phyloP scores from a whole-genome alignment of 2,797 vertebrate species.

The Crenuchus spilurus region DNA sequence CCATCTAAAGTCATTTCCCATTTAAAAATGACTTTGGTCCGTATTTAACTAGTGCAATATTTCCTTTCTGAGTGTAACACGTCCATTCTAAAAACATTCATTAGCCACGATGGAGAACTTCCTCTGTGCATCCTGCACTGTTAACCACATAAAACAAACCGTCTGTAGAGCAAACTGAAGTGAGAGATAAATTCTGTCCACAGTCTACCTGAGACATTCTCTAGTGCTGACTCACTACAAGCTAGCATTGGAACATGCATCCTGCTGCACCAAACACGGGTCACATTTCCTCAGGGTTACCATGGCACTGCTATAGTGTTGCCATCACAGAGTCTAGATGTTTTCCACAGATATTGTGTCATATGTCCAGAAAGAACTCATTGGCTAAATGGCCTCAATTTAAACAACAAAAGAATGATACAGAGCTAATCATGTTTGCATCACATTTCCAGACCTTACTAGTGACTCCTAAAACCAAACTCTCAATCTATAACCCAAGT shows the following conservation, averaged over 20 bases:
- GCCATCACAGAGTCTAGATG: background rate
- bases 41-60: background rate
- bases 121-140: background rate
- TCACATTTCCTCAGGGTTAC: slow-evolving; percentile 22
- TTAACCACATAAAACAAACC: slow-evolving; percentile 14
- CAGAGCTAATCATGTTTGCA: no score
- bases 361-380: background rate
- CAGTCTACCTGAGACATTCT: slow-evolving; percentile 62
- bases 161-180: background rate
- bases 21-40: background rate
- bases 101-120: background rate
- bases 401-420: slow-evolving; percentile 14
- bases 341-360: background rate
- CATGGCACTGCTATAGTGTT: slow-evolving; percentile 14
- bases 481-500: no score
- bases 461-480: no score
- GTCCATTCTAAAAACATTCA: no score
- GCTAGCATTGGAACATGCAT: slow-evolving; percentile 5
- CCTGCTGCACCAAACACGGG: background rate
- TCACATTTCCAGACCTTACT: no score
- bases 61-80: background rate
- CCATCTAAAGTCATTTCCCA: background rate
- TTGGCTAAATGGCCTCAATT: background rate
- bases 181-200: slow-evolving; percentile 7
- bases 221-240: slow-evolving; percentile 72